Percentiles rank a stretch among this genome's conserved stretches.
phyloP scores from a whole-genome alignment of 1,140 invertebrate species.

The Rhysida immarginata region DNA sequence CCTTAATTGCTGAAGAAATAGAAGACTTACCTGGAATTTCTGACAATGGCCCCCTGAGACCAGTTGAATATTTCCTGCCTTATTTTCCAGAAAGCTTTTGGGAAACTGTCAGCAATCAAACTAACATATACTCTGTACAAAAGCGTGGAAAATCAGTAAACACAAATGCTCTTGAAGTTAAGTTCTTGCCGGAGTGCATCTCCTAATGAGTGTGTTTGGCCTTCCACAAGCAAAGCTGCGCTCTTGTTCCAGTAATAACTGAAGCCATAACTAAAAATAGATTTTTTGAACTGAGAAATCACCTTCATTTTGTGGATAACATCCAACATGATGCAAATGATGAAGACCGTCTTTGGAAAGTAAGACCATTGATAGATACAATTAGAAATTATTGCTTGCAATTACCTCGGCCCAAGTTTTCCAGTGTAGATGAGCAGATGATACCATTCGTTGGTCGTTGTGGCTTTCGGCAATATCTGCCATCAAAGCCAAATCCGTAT shows the following conservation, averaged over 20 bases:
- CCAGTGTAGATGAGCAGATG: slow-evolving; percentile 18
- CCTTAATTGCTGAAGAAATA: neutral
- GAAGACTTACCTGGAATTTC: neutral
- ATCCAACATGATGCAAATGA: neutral
- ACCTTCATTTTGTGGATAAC: no score
- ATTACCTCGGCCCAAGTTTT: slow-evolving; percentile 8
- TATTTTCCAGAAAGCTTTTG: neutral
- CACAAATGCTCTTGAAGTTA: neutral
- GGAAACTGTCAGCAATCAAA: neutral
- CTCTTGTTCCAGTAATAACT: neutral
- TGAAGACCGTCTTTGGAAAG: slow-evolving; percentile 15
- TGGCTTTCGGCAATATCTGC: no score
- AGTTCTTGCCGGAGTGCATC: neutral
- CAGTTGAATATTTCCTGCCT: neutral
- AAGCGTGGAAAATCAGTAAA: no score
- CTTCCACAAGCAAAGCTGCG: neutral
- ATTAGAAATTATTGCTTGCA: slow-evolving; percentile 10
- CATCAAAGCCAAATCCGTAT: neutral
- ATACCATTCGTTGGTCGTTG: slow-evolving; percentile 15
- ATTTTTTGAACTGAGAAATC: slow-evolving; percentile 9
- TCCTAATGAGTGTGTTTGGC: neutral
- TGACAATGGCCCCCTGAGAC: neutral
- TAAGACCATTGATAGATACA: slow-evolving; percentile 14
- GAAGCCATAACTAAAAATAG: slow-evolving; percentile 3
- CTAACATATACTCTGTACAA: neutral